Conservation (phyloP, 2,797 vertebrate genomes). For the Lacerta viridis region DNA sequence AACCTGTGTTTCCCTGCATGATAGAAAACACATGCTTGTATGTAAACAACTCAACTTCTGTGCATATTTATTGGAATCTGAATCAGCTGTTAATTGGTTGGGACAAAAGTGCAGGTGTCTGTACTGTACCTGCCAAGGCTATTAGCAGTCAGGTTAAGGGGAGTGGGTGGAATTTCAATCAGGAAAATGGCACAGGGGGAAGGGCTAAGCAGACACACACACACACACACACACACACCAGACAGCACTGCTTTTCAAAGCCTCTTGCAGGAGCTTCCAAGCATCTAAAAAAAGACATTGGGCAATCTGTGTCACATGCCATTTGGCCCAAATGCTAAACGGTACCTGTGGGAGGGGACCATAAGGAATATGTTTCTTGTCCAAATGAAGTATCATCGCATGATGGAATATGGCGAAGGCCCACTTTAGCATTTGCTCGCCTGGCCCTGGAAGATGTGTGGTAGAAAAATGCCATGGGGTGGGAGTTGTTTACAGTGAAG, state of each 20-base stretch:
- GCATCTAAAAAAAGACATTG: background rate
- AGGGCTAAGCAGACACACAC: background rate
- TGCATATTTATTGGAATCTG: background rate
- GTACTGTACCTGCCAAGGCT: background rate
- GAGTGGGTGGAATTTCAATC: no score
- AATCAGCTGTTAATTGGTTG: background rate
- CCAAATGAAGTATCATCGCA: background rate
- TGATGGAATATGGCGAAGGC: background rate
- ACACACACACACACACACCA: no score
- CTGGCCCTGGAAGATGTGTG: slow-evolving; percentile 14
- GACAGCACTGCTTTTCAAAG: background rate
- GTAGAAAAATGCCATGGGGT: slow-evolving; percentile 30
- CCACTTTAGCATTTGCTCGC: slow-evolving; percentile 15
- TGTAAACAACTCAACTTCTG: background rate
- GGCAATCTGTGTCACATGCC: background rate
- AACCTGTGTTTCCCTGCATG: background rate
- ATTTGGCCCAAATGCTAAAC: background rate
- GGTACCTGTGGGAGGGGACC: background rate
- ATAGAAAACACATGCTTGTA: background rate
- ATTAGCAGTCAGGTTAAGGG: background rate
- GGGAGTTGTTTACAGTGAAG: slow-evolving; percentile 61
- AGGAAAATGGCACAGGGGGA: background rate
- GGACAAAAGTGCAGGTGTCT: background rate
- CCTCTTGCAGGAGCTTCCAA: background rate
- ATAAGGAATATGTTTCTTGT: background rate